phyloP scores from a whole-genome alignment of 2,888 invertebrate genomes.

The Punctoribates punctum region DNA sequence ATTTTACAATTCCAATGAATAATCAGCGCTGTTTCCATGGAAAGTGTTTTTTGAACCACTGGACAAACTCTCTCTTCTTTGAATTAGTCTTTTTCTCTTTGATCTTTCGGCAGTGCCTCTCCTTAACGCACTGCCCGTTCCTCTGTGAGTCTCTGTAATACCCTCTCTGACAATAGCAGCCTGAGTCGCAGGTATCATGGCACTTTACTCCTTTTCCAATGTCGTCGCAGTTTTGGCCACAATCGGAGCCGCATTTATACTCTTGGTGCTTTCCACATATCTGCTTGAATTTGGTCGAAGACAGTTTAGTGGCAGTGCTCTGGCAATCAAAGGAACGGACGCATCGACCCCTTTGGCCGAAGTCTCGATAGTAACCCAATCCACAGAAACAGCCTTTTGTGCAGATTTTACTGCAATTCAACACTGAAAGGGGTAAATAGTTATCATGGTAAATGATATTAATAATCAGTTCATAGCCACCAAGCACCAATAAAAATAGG shows the following conservation, averaged over 20 bases:
- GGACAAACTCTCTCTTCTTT: background rate
- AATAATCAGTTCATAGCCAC: background rate
- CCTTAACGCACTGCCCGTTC: slow-evolving; percentile 12
- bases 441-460: background rate
- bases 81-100: background rate
- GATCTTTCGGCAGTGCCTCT: background rate
- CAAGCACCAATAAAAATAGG: too few relatives aligned
- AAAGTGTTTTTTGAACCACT: slow-evolving; percentile 10
- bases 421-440: too few relatives aligned
- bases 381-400: slow-evolving; percentile 6
- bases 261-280: background rate
- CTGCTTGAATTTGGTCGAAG: background rate
- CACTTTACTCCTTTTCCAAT: background rate
- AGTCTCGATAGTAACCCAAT: background rate
- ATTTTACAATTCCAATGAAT: too few relatives aligned
- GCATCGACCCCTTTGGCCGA: background rate
- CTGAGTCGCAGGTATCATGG: background rate
- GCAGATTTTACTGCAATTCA: background rate
- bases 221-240: slow-evolving; percentile 6
- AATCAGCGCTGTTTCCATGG: too few relatives aligned
- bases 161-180: background rate
- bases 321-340: background rate
- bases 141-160: background rate
- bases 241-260: background rate
- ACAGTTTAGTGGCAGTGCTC: background rate